Base-by-base conservation (phyloP, 2,797 vertebrate genomes). In the Etheostoma perlongum region DNA sequence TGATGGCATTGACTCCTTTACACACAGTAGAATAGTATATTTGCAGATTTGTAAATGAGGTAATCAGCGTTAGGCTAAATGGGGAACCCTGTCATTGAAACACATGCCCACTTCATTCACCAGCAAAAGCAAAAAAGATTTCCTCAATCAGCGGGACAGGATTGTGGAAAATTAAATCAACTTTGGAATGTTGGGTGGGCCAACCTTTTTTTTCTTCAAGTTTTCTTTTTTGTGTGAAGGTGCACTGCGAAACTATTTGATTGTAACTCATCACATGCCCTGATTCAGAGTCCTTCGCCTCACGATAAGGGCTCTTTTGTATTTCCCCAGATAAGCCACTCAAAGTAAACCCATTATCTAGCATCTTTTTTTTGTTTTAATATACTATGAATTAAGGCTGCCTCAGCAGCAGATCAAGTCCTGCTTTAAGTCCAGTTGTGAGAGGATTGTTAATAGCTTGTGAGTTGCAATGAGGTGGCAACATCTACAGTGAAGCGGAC, bases 31-130 rank as follows among this genome's bases (percentile, higher is more conserved):
- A 93, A 79, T 91, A 94, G 92, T 92, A 93, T 93, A 94, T 96
- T 95, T 95, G 95, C 95, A 95, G 95, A 94, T 95, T 93, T 93
- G 93, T 94, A 92, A 92, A 95, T 95, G 94, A 95, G 95, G 95
- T 95, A 95, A 95, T 95, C 90, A 91, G 91, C 90, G 90, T 93
- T 94, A 90, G 89, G 92, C 89, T 89, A 90, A 90, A 87, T 91
- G 85, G 90, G 89, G 89, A 91, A 92, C 91, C 90, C 88, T 94
- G 92, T 92, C 91, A 88, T 89, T 81, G 84, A 94, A 85, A 88
- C 82, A 91, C 85, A 82, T 73, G 85, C 85, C 88, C 85, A 89
- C 79, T 91, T 89, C 88, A 91, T 88, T 92, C 90, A 93, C 85
- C 85, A 91, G 91, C 86, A 92, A 91, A 73, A 74, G 52, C 72